Percentiles rank a stretch among this genome's conserved stretches.
Evolutionary conservation across 1,140 invertebrate genomes (phyloP).

Genomic region (Calycopis cecrops): DNA sequence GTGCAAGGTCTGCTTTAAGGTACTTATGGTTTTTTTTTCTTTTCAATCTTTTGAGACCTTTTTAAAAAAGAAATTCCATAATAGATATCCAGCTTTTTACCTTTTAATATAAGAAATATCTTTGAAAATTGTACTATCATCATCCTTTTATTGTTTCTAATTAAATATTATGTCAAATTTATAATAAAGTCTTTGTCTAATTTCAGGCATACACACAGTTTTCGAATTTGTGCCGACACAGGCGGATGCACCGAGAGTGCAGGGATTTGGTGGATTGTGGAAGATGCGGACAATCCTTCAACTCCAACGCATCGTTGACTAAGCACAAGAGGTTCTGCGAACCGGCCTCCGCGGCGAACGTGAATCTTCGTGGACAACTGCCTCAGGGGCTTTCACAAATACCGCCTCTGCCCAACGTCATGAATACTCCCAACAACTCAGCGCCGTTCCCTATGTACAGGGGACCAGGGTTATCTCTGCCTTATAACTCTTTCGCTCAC

Average conservation of each 20-base stretch:
- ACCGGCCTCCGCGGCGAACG: slow-evolving; percentile 70
- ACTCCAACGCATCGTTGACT: slow-evolving; percentile 87
- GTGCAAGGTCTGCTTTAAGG: slow-evolving; percentile 93
- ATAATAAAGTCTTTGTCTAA: slow-evolving; percentile 34
- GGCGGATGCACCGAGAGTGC: slow-evolving; percentile 97
- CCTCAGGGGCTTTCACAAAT: slow-evolving; percentile 71
- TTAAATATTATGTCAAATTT: too few relatives aligned
- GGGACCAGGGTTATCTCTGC: slow-evolving; percentile 75
- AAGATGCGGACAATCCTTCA: slow-evolving; percentile 94
- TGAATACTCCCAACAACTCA: slow-evolving; percentile 72
- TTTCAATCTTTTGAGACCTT: too few relatives aligned
- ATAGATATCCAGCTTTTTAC: too few relatives aligned
- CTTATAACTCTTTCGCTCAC: slow-evolving; percentile 78
- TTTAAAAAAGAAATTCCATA: too few relatives aligned
- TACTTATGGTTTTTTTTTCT: slow-evolving; percentile 41
- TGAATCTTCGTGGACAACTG: slow-evolving; percentile 63
- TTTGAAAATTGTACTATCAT: too few relatives aligned
- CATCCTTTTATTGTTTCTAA: too few relatives aligned
- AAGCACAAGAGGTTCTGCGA: slow-evolving; percentile 92
- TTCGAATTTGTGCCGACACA: slow-evolving; percentile 99
- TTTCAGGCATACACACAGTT: slow-evolving; percentile 99
- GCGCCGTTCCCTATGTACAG: slow-evolving; percentile 83
- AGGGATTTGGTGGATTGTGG: slow-evolving; percentile 92
- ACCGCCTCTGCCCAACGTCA: slow-evolving; percentile 66
- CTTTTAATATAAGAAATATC: too few relatives aligned